These are phyloP conservation scores for Gastracanthus pulcherrimus DNA, from an alignment of 2,888 invertebrate genomes.

Conservation along the genomic window DNA sequence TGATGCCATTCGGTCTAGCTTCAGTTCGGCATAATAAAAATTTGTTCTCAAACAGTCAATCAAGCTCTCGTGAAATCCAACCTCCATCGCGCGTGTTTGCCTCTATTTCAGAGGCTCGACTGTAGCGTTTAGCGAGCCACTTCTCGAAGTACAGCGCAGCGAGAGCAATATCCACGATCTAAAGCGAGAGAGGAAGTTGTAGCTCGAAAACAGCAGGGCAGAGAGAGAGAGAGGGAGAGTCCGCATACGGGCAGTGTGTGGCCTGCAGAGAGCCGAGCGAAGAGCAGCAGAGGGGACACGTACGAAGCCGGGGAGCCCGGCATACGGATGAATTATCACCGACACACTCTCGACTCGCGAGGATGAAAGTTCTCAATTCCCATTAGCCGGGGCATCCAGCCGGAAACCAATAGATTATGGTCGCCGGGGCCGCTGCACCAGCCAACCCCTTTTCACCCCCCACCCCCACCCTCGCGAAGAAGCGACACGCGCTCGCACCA, in stretches of 20 bases:
- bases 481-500: slow-evolving; percentile 21
- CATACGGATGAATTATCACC: slow-evolving; percentile 72
- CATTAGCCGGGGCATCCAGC: slow-evolving; percentile 73
- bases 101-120: background rate
- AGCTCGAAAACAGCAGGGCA: too few species aligned
- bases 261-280: background rate
- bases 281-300: slow-evolving; percentile 13
- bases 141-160: background rate
- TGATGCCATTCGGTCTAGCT: too few species aligned
- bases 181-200: background rate
- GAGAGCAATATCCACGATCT: background rate
- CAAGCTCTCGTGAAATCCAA: too few species aligned
- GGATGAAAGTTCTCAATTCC: slow-evolving; percentile 74
- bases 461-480: slow-evolving; percentile 34
- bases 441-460: too few species aligned
- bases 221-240: background rate
- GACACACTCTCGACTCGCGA: slow-evolving; percentile 63
- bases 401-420: slow-evolving; percentile 74
- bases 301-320: slow-evolving; percentile 52
- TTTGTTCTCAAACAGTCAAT: too few species aligned
- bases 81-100: background rate
- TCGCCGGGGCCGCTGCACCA: slow-evolving; percentile 40
- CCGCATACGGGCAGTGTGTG: too few species aligned
- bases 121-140: background rate
- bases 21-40: too few species aligned